A percentile compares a stretch with the other conserved stretches of the same genome.
These are phyloP conservation scores for Girardinichthys multiradiatus DNA, from an alignment of 2,113 vertebrate genomes.

Conservation along the genomic window DNA sequence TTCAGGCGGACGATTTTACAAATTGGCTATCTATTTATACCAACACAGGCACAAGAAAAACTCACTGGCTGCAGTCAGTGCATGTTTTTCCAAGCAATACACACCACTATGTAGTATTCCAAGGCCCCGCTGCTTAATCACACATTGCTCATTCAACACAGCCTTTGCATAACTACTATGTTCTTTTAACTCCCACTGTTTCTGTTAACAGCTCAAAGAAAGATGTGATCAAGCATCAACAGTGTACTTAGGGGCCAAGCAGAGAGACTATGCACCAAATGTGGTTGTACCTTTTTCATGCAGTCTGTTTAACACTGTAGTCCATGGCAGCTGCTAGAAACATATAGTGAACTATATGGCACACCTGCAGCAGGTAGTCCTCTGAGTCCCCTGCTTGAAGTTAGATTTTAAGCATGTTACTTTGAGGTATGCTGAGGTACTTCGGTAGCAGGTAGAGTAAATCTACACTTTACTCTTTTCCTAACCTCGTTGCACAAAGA, in stretches of 20 bases:
- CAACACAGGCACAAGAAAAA: slow-evolving; percentile 73
- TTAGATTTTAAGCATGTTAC: neutral
- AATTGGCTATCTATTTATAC: slow-evolving; percentile 87
- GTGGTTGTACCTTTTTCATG: neutral
- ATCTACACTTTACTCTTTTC: no score
- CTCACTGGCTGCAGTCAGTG: slow-evolving; percentile 70
- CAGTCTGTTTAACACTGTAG: neutral
- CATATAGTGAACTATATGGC: neutral
- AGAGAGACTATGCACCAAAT: neutral
- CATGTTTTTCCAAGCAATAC: slow-evolving; percentile 61
- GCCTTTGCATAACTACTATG: slow-evolving; percentile 31
- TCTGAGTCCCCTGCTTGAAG: neutral
- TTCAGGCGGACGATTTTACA: slow-evolving; percentile 84
- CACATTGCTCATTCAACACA: slow-evolving; percentile 53
- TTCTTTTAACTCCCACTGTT: slow-evolving; percentile 32
- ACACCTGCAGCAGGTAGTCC: neutral
- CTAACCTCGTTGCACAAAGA: no score
- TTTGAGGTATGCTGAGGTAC: no score
- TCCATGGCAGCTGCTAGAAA: neutral
- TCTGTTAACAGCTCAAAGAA: slow-evolving; percentile 42
- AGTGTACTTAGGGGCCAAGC: slow-evolving; percentile 11
- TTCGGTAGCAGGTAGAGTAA: no score
- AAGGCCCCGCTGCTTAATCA: slow-evolving; percentile 60
- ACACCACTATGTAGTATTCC: slow-evolving; percentile 51
- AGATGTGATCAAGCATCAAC: slow-evolving; percentile 37